Conservation (phyloP, 2,888 invertebrate species). For the Taenaris catops region DNA sequence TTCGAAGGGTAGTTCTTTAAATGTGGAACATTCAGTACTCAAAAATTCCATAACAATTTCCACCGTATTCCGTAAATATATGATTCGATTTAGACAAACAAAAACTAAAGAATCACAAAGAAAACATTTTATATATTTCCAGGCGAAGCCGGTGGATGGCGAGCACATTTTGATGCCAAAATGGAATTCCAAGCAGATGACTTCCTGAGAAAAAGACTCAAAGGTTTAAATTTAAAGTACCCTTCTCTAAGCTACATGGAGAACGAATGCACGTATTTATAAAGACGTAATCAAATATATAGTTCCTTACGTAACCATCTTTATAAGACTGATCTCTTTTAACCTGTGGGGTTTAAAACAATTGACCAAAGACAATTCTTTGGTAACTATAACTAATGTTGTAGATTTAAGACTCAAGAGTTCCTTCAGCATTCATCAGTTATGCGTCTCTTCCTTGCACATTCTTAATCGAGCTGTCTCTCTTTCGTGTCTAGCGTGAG, state of each 20-base stretch:
- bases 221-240: constrained; percentile 45
- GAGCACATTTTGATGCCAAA: constrained; percentile 51
- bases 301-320: constrained; percentile 9
- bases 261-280: constrained; percentile 45
- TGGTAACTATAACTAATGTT: too few relatives aligned
- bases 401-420: too few relatives aligned
- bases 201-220: constrained; percentile 42
- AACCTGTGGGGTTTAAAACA: constrained; percentile 1
- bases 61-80: too few relatives aligned
- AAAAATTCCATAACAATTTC: too few relatives aligned
- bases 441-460: too few relatives aligned
- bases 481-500: too few relatives aligned
- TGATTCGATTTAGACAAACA: too few relatives aligned
- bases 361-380: constrained; percentile 7
- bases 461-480: too few relatives aligned
- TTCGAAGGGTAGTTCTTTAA: too few relatives aligned
- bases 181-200: constrained; percentile 62
- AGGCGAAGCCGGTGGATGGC: constrained; percentile 68
- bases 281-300: not conserved
- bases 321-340: constrained; percentile 25
- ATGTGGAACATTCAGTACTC: too few relatives aligned
- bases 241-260: constrained; percentile 45
- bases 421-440: too few relatives aligned
- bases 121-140: constrained; percentile 17
- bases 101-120: too few relatives aligned